Evolutionary conservation across 23 tunicate genomes (phyloP).

Genomic region (Halocynthia aurantium): DNA sequence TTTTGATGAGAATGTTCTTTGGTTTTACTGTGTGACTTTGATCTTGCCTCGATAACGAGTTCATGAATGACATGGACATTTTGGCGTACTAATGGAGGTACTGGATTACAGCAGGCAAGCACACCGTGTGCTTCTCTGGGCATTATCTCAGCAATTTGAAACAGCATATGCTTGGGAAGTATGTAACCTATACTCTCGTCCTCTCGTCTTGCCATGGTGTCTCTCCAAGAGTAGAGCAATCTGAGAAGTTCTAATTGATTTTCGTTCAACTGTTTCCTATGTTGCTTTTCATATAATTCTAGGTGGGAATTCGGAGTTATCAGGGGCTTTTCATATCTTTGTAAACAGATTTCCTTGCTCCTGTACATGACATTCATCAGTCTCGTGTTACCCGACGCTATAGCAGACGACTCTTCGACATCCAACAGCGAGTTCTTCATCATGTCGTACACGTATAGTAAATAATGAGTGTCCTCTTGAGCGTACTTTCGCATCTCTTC

Average conservation of each 20-base stretch:
- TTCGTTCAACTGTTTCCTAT: conserved; percentile 26
- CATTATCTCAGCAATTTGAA: conserved; percentile 94
- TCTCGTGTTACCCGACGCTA: conserved; percentile 26
- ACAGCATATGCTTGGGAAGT: conserved; percentile 94
- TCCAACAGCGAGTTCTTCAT: conserved; percentile 65
- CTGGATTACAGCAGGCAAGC: conserved; percentile 85
- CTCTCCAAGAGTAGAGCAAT: conserved; percentile 77
- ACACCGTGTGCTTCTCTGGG: conserved; percentile 93
- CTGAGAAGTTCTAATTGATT: conserved; percentile 87
- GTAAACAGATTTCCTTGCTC: conserved; percentile 52
- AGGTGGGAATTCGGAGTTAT: conserved; percentile 43
- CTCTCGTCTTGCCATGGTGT: conserved; percentile 82
- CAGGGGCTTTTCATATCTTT: conserved; percentile 71
- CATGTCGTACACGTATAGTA: conserved; percentile 81
- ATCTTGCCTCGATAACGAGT: conserved; percentile 65
- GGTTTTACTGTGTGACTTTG: background rate
- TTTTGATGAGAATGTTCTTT: background rate
- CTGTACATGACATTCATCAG: conserved; percentile 37
- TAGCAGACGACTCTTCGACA: background rate
- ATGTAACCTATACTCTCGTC: conserved; percentile 96
- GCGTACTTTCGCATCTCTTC: conserved; percentile 83
- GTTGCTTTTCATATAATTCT: conserved; percentile 27
- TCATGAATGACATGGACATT: conserved; percentile 69
- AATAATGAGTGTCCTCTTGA: conserved; percentile 96
- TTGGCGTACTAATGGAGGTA: conserved; percentile 80